Evolutionary conservation across 2,113 vertebrate species (phyloP).

Genomic region (Acrocephalus arundinaceus): DNA sequence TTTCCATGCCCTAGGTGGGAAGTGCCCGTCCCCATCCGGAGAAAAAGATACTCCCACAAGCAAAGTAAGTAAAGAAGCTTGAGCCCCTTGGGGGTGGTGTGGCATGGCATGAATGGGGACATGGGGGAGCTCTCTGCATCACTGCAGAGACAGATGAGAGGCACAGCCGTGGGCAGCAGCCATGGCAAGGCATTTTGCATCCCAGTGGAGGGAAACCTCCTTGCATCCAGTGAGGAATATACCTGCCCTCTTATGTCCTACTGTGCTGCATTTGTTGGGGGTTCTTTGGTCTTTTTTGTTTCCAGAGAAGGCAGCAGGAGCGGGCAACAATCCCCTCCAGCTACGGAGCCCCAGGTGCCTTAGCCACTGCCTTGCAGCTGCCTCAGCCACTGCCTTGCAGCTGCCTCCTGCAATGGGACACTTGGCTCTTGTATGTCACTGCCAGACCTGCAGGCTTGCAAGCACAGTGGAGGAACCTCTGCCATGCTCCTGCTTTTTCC

Average conservation of each 20-base stretch:
- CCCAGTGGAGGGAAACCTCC: fast-evolving
- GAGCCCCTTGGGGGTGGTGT: fast-evolving
- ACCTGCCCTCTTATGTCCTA: neutral
- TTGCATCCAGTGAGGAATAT: neutral
- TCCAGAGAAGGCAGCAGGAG: fast-evolving
- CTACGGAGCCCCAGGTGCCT: fast-evolving
- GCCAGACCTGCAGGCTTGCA: fast-evolving
- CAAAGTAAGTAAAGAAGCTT: conserved; percentile 1
- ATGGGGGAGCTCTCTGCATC: fast-evolving
- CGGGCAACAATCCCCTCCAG: fast-evolving
- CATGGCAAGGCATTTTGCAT: neutral
- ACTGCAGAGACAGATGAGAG: fast-evolving
- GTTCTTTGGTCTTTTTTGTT: neutral
- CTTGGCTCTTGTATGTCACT: fast-evolving
- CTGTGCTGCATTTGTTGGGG: fast-evolving
- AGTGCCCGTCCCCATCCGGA: neutral
- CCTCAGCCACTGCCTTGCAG: fast-evolving
- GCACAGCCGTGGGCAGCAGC: fast-evolving
- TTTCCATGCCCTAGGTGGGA: neutral
- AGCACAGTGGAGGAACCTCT: neutral
- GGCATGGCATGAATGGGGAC: fast-evolving
- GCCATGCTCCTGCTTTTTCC: neutral
- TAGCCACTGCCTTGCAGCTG: fast-evolving
- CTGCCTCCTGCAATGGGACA: neutral
- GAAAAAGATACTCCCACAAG: conserved; percentile 2